Base-by-base conservation (phyloP, 2,888 invertebrate genomes). In the Mylabris sibirica region DNA sequence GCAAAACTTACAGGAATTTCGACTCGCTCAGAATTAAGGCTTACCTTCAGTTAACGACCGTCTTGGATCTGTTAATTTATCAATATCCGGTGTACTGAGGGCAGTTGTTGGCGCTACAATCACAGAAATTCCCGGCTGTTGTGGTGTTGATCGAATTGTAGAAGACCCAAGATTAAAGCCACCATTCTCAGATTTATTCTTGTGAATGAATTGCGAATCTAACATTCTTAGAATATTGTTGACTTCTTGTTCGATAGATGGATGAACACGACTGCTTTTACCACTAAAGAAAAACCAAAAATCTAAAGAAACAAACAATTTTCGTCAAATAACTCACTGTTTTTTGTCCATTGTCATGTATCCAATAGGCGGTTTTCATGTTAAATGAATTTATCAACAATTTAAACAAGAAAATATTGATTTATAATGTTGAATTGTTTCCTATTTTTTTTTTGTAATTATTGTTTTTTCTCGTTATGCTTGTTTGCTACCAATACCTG, bases 161-260 rank as follows among this genome's bases (percentile, higher is more conserved):
- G 35, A 5, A 12, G n/a, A 22, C 4, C 4, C n/a, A n/a, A 2
- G n/a, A 17, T 17, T 17, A 1, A 5, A 5, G 6, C 30, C 5
- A 22, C n/a, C 62, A 12, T 9, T 6, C 9, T 26, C 34, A 9
- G n/a, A 38, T 20, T 53, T 61, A 14, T 65, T 67, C 26, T 65
- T 60, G 0, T n/a, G 24, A 1, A 60, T 49, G 35, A 67, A 70
- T 35, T 70, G 67, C 0, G 57, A 38, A 17, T 70, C 70, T 26
- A 70, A 59, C 70, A 70, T 70, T 67, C 65, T 70, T 5, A 70
- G 26, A 38, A 70, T 67, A 63, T 65, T 63, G 26, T 65, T 30
- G 14, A 70, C 70, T 24, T 65, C 65, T 8, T 22, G 35, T 14
- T 59, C 62, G 11, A 70, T 65, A 17, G 64, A 35, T 6, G 67